Conservation (phyloP, 2,113 vertebrate species). For the Phylloscopus trochiloides region DNA sequence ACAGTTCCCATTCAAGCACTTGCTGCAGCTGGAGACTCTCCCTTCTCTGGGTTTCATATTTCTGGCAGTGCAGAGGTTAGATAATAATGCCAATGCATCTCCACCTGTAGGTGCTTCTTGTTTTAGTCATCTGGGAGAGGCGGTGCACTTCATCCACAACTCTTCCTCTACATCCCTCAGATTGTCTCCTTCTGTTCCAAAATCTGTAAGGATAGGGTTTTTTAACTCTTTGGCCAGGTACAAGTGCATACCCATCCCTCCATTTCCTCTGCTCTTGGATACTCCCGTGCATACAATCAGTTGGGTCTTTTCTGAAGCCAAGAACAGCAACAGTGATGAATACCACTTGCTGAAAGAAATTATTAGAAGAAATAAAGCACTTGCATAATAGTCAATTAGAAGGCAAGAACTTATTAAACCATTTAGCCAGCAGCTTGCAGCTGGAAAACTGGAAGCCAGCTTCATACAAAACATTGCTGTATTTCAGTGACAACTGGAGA, state of each 20-base stretch:
- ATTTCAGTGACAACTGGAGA: not conserved
- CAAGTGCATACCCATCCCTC: not conserved
- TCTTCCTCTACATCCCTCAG: not conserved
- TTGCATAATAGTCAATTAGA: not conserved
- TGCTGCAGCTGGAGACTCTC: not conserved
- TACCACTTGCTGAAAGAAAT: not conserved
- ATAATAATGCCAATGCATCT: not conserved
- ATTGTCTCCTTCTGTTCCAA: not conserved
- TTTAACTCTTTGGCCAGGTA: not conserved
- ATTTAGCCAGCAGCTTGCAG: not conserved
- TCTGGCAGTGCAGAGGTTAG: not conserved
- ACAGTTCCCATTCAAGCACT: not conserved
- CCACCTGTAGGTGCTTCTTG: not conserved
- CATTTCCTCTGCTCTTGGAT: not conserved
- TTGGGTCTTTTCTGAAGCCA: not conserved
- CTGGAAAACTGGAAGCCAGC: not conserved
- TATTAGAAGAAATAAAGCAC: not conserved
- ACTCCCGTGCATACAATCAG: too few species aligned
- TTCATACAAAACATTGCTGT: not conserved
- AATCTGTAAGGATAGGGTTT: not conserved
- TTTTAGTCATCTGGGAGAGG: not conserved
- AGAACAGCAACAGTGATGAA: not conserved
- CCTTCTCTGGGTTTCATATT: not conserved
- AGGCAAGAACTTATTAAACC: not conserved
- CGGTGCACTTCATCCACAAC: not conserved